phyloP scores from a whole-genome alignment of 1,140 invertebrate genomes.

The Leptonema lineaticorne region DNA sequence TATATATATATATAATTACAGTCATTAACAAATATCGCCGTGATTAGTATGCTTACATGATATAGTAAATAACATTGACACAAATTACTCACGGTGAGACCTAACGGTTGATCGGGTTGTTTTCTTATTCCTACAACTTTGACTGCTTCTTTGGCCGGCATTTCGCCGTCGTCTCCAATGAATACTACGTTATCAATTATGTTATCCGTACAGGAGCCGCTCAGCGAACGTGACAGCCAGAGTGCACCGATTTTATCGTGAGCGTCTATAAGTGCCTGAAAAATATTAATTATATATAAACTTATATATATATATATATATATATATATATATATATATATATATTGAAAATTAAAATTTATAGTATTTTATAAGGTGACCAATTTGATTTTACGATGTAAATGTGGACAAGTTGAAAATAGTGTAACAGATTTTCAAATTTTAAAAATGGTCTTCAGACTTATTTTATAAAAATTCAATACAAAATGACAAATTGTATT shows the following conservation, averaged over 20 bases:
- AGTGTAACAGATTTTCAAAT: no score
- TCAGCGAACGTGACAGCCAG: slow-evolving; percentile 58
- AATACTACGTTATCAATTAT: slow-evolving; percentile 49
- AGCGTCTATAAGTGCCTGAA: slow-evolving; percentile 59
- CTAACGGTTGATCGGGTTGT: slow-evolving; percentile 85
- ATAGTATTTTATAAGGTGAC: no score
- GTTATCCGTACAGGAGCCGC: slow-evolving; percentile 48
- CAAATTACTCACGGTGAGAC: slow-evolving; percentile 64
- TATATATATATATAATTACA: no score
- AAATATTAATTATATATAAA: no score
- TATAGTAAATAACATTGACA: not conserved
- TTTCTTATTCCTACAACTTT: slow-evolving; percentile 89
- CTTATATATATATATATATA: slow-evolving; percentile 1
- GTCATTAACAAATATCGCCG: no score
- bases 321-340: not conserved
- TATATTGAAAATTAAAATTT: no score
- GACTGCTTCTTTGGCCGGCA: slow-evolving; percentile 70
- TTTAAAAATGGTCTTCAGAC: no score
- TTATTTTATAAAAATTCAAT: not conserved
- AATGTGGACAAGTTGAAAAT: no score
- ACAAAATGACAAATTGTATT: not conserved
- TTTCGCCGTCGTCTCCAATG: slow-evolving; percentile 55
- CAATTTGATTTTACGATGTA: no score
- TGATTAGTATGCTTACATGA: no score
- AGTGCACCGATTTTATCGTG: slow-evolving; percentile 62